Conservation (phyloP, 2,888 invertebrate species). For the Apamea crenata region DNA sequence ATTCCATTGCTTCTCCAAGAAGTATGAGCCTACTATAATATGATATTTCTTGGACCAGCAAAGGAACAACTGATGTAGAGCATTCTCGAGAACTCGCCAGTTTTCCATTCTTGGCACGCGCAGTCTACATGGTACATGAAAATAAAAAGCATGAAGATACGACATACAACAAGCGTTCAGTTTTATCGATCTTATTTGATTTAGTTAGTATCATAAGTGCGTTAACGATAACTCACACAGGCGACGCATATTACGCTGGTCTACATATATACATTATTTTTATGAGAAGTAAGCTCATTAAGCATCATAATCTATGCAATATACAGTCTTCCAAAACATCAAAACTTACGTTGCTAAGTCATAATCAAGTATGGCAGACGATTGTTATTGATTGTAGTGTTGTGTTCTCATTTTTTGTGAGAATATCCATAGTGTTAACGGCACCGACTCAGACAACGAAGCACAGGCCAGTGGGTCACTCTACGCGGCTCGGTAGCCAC, state of each 20-base stretch:
- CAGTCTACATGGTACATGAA: neutral
- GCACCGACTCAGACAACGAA: conserved; percentile 1
- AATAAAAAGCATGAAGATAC: neutral
- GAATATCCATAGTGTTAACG: conserved; percentile 25
- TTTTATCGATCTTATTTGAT: neutral
- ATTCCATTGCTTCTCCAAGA: neutral
- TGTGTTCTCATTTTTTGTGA: conserved; percentile 11
- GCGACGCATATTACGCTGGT: neutral
- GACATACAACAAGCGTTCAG: neutral
- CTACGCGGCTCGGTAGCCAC: neutral
- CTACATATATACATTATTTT: neutral
- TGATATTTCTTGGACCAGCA: neutral
- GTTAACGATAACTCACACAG: neutral
- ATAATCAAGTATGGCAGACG: conserved; percentile 9
- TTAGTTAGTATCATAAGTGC: neutral
- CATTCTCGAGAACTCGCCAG: neutral
- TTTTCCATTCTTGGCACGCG: neutral
- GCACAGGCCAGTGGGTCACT: conserved; percentile 46
- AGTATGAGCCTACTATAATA: too few relatives aligned
- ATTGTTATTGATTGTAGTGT: neutral
- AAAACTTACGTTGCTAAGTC: neutral
- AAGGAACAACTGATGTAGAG: neutral
- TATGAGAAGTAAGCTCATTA: neutral
- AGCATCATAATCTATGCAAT: neutral
- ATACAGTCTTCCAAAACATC: neutral